Evolutionary conservation across 2,888 invertebrate genomes (phyloP).

Genomic region (Meiosimyza decipiens): DNA sequence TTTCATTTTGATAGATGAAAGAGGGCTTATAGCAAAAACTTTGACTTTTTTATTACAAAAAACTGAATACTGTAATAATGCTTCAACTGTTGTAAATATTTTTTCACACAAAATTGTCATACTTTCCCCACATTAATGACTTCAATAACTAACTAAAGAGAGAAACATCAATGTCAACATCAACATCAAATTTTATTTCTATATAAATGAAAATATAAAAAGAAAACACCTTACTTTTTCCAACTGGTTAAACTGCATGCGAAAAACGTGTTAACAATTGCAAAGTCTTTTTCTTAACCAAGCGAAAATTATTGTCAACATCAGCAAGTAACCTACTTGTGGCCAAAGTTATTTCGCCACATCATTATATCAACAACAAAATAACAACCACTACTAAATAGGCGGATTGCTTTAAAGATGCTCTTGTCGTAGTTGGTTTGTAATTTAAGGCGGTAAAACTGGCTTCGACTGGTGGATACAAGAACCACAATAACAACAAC

Average conservation of each 20-base stretch:
- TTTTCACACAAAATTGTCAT: not conserved
- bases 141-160: not conserved
- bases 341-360: too few relatives aligned
- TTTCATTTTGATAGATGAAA: too few relatives aligned
- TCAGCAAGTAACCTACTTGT: slow-evolving; percentile 15
- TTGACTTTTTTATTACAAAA: too few relatives aligned
- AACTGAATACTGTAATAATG: not conserved
- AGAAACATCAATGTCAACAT: not conserved
- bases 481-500: slow-evolving; percentile 8
- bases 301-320: slow-evolving; percentile 29
- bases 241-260: not conserved
- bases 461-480: not conserved
- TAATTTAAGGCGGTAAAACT: too few relatives aligned
- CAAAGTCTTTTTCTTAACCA: slow-evolving; percentile 19
- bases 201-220: slow-evolving; percentile 17
- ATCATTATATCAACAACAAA: too few relatives aligned
- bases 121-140: slow-evolving; percentile 24
- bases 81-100: too few relatives aligned
- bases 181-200: slow-evolving; percentile 11
- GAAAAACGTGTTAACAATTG: slow-evolving; percentile 26
- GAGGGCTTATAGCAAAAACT: too few relatives aligned
- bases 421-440: too few relatives aligned
- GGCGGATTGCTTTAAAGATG: too few relatives aligned
- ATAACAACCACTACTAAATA: too few relatives aligned
- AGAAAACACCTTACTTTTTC: slow-evolving; percentile 5